A percentile compares a stretch with the other conserved stretches of the same genome.
phyloP scores from a whole-genome alignment of 2,113 vertebrate genomes.

The Prunella fulvescens region DNA sequence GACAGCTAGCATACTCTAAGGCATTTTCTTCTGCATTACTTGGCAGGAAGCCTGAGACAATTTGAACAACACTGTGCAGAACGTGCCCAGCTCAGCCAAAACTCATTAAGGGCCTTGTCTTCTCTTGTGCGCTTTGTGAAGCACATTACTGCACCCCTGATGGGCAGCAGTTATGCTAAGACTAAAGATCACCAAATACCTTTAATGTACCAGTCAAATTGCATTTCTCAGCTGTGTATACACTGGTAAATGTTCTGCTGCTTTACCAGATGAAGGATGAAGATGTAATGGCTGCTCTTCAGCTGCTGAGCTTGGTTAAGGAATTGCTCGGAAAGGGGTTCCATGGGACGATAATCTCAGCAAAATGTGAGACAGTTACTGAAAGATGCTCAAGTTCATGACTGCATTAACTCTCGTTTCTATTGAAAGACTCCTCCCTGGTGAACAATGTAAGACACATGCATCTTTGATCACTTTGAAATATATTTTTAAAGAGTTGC shows the following conservation, averaged over 20 bases:
- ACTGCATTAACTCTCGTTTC: neutral
- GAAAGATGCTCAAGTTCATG: neutral
- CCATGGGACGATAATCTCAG: neutral
- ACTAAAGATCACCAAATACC: constrained; percentile 66
- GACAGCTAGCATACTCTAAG: constrained; percentile 52
- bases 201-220: constrained; percentile 71
- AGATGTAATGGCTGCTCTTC: constrained; percentile 44
- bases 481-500: neutral
- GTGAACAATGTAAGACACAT: neutral
- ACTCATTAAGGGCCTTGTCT: constrained; percentile 69
- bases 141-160: constrained; percentile 65
- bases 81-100: constrained; percentile 61
- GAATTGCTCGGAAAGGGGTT: constrained; percentile 12
- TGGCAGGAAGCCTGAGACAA: constrained; percentile 70
- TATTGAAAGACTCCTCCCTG: neutral
- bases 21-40: constrained; percentile 61
- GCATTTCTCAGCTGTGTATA: constrained; percentile 61
- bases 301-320: constrained; percentile 22
- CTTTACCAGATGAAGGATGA: constrained; percentile 51
- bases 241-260: constrained; percentile 35
- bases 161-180: constrained; percentile 69
- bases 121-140: constrained; percentile 64
- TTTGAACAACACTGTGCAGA: constrained; percentile 66
- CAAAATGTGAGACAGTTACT: neutral
- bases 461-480: neutral